Conservation (phyloP, 2,113 vertebrate species). For the Pseudonaja textilis region DNA sequence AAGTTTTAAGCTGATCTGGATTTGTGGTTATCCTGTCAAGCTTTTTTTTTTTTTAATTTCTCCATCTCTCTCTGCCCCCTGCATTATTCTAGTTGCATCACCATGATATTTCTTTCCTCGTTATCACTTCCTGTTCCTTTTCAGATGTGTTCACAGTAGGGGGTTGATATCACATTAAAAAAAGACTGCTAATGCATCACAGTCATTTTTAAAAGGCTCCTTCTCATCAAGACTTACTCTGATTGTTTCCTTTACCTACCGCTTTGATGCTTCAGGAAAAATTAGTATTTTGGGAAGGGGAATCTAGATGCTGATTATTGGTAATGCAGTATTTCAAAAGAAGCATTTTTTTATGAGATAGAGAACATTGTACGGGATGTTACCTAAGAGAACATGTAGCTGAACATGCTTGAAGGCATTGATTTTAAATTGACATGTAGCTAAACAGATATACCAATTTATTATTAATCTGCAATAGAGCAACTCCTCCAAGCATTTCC, state of each 20-base stretch:
- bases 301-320: not conserved
- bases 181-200: not conserved
- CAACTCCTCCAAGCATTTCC: not conserved
- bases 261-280: not conserved
- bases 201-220: not conserved
- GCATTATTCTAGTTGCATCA: not conserved
- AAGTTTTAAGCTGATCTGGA: not conserved
- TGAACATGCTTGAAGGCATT: not conserved
- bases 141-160: not conserved
- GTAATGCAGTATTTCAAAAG: not conserved
- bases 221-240: not conserved
- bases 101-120: not conserved
- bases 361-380: not conserved
- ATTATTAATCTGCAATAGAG: not conserved
- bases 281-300: too few relatives aligned
- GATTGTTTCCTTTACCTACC: not conserved
- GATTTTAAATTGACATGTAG: not conserved
- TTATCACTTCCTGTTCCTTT: not conserved
- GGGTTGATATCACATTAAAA: not conserved
- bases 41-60: not conserved
- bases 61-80: not conserved
- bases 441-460: not conserved
- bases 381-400: not conserved
- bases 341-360: not conserved
- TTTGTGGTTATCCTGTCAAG: not conserved